A percentile compares a stretch with the other conserved stretches of the same genome.
These are phyloP conservation scores for Lymantria monacha DNA, from an alignment of 2,888 invertebrate species.

Conservation along the genomic window DNA sequence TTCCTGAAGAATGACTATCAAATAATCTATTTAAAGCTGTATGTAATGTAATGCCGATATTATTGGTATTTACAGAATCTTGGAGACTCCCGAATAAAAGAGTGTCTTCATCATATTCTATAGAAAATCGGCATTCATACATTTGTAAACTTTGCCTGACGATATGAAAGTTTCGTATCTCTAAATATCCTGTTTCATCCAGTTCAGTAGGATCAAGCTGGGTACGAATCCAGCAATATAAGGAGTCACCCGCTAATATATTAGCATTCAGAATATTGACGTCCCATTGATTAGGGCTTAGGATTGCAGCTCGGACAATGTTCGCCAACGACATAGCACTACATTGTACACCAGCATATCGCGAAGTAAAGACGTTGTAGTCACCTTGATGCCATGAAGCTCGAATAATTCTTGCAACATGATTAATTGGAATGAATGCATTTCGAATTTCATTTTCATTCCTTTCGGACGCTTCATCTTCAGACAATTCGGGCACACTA, in stretches of 20 bases:
- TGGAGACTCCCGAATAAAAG: not conserved
- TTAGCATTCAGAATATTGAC: not conserved
- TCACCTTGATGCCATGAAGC: slow-evolving; percentile 38
- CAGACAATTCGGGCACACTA: too few relatives aligned
- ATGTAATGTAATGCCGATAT: not conserved
- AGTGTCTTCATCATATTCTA: not conserved
- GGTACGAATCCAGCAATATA: not conserved
- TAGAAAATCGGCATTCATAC: not conserved
- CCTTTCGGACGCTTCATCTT: too few relatives aligned
- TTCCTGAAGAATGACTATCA: not conserved
- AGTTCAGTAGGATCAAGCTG: not conserved
- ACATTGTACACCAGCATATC: slow-evolving; percentile 29
- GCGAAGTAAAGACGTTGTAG: slow-evolving; percentile 21
- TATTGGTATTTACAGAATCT: not conserved
- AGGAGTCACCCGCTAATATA: not conserved
- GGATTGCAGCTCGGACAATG: slow-evolving; percentile 16
- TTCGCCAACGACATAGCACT: slow-evolving; percentile 32
- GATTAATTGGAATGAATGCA: not conserved
- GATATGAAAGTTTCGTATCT: not conserved
- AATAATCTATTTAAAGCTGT: not conserved
- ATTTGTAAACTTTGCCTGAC: not conserved
- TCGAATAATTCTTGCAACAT: slow-evolving; percentile 23
- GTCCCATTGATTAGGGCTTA: not conserved
- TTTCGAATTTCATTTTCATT: not conserved
- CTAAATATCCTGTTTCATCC: not conserved